Base-by-base conservation (phyloP, 1,140 invertebrate genomes). In the Holotrichia oblita region DNA sequence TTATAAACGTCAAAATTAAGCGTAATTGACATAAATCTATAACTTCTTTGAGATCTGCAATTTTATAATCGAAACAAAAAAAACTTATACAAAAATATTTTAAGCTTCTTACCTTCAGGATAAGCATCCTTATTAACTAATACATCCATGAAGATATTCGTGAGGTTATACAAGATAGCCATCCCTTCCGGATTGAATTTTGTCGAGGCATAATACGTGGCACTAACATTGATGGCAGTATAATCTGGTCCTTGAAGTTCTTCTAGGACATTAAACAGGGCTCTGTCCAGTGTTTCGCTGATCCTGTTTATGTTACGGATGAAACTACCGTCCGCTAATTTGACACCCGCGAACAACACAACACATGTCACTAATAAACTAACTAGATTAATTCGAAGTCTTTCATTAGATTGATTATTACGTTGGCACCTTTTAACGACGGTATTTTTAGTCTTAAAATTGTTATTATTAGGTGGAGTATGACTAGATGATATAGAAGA, bases 91-190 rank as follows among this genome's bases (percentile, higher is more conserved):
- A n/a, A n/a, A n/a, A n/a, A n/a, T n/a, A n/a, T n/a, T n/a, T n/a
- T n/a, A n/a, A n/a, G n/a, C n/a, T n/a, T n/a, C n/a, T 88, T 80
- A 91, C 90, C 89, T 79, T 89, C 85, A 48, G 90, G 90, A 81
- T 88, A 87, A 20, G 89, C 87, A 76, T 90, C 87, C 75, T 88
- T 88, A 64, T 86, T 84, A 78, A 89, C 87, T 0, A 81, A 72
- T 7, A 90, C 79, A 83, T 90, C 86, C 81, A 91, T 90, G 84
- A 91, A 91, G 80, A 87, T 83, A 80, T 87, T 89, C 24, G 90
- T 91, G 59, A 91, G 85, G 81, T 90, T 90, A 85, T 91, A 91
- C 17, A 92, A 86, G 80, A 90, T 89, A 27, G 87, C 88, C 90
- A 92, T 91, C 61, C 90, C 90, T 80, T 86, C 88, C 6, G 90